phyloP scores from a whole-genome alignment of 2,797 vertebrate species.

The Chelmon rostratus region DNA sequence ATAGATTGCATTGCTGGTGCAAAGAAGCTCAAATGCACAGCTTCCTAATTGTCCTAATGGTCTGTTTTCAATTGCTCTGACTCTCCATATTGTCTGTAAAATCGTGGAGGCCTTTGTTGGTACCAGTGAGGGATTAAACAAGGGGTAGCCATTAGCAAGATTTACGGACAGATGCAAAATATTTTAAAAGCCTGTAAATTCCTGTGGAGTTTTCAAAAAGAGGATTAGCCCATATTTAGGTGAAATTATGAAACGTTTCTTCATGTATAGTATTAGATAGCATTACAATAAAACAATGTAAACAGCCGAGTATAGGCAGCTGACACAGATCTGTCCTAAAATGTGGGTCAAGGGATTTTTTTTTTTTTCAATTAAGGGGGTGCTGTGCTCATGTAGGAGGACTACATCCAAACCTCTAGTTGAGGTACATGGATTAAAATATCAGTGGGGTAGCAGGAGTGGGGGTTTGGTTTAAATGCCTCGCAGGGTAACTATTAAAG shows the following conservation, averaged over 20 bases:
- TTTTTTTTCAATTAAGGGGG: constrained; percentile 51
- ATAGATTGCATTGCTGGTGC: not conserved
- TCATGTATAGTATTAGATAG: constrained; percentile 54
- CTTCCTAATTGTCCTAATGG: constrained; percentile 11
- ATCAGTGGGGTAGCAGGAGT: constrained; percentile 21
- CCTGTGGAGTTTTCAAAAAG: constrained; percentile 66
- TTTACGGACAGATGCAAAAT: constrained; percentile 70
- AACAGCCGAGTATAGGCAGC: constrained; percentile 50
- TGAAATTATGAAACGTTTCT: constrained; percentile 48
- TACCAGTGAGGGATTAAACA: constrained; percentile 50
- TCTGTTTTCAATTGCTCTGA: constrained; percentile 17
- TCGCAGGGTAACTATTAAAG: constrained; percentile 69
- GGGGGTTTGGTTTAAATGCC: constrained; percentile 47
- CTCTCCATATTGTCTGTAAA: constrained; percentile 22
- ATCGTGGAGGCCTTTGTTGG: constrained; percentile 24
- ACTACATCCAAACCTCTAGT: constrained; percentile 39
- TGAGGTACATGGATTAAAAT: constrained; percentile 68
- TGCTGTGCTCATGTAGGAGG: constrained; percentile 22
- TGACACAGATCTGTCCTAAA: constrained; percentile 61
- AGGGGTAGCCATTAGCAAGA: constrained; percentile 62
- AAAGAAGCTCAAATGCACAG: not conserved
- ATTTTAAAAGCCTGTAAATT: constrained; percentile 78
- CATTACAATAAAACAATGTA: constrained; percentile 61
- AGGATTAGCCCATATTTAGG: constrained; percentile 81
- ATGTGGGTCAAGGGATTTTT: constrained; percentile 77